phyloP scores from a whole-genome alignment of 2,888 invertebrate genomes.

The Drosophila subquinaria region DNA sequence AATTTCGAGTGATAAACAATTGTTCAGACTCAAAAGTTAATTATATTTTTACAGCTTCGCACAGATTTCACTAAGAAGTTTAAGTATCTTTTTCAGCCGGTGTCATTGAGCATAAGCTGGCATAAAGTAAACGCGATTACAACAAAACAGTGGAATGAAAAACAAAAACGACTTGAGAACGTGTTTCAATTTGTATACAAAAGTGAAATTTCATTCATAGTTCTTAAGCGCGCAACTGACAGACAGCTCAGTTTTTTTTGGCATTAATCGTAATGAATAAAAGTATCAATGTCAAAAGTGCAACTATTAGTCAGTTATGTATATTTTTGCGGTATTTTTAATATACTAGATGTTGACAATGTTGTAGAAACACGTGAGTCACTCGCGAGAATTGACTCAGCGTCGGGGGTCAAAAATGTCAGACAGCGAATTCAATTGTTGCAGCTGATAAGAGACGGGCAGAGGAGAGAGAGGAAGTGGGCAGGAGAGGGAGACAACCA shows the following conservation, averaged over 20 bases:
- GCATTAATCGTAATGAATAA: slow-evolving; percentile 34
- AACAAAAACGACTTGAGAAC: slow-evolving; percentile 38
- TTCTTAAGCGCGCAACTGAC: slow-evolving; percentile 32
- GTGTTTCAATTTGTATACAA: slow-evolving; percentile 45
- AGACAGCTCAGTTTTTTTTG: slow-evolving; percentile 29
- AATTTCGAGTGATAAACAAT: not conserved
- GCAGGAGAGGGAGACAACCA: slow-evolving; percentile 16
- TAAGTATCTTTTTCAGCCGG: slow-evolving; percentile 38
- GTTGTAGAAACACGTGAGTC: slow-evolving; percentile 46
- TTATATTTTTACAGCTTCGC: slow-evolving; percentile 1
- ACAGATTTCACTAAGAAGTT: slow-evolving; percentile 22
- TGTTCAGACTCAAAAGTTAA: not conserved
- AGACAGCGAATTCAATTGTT: slow-evolving; percentile 52
- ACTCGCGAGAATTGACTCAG: slow-evolving; percentile 20
- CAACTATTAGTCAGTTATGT: slow-evolving; percentile 25
- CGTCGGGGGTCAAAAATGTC: slow-evolving; percentile 25
- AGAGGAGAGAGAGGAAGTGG: slow-evolving; percentile 6
- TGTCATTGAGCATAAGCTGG: slow-evolving; percentile 47
- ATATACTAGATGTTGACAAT: slow-evolving; percentile 15
- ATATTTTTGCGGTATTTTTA: slow-evolving; percentile 17
- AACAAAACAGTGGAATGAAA: not conserved
- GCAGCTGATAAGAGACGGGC: slow-evolving; percentile 12
- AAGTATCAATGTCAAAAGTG: slow-evolving; percentile 40
- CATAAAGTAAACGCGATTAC: slow-evolving; percentile 36
- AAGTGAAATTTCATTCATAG: slow-evolving; percentile 61